Percentiles rank a stretch among this genome's conserved stretches.
These are phyloP conservation scores for Heliothis virescens DNA, from an alignment of 1,140 invertebrate species.

Conservation along the genomic window DNA sequence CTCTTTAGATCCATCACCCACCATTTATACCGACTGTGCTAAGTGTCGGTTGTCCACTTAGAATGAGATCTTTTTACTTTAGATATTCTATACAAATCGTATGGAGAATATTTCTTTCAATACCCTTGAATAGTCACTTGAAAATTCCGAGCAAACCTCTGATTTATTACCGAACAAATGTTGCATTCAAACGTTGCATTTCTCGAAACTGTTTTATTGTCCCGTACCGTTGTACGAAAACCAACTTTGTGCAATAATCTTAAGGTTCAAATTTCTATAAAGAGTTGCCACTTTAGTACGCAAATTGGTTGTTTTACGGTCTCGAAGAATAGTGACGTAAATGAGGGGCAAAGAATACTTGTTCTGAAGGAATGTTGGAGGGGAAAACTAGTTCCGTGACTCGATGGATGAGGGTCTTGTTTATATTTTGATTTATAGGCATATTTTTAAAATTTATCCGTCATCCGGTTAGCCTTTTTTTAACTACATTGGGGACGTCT, in stretches of 20 bases:
- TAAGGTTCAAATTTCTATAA: neutral
- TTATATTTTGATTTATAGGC: neutral
- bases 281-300: neutral
- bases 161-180: neutral
- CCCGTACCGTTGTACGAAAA: neutral
- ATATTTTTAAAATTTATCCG: too few relatives aligned
- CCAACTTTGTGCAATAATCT: neutral
- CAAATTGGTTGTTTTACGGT: conserved; percentile 24
- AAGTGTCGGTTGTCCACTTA: too few relatives aligned
- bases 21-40: too few relatives aligned
- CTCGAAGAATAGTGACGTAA: neutral
- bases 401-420: neutral
- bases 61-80: too few relatives aligned
- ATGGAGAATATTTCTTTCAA: too few relatives aligned
- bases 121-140: too few relatives aligned
- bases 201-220: neutral
- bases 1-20: too few relatives aligned
- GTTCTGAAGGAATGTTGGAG: neutral
- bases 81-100: too few relatives aligned
- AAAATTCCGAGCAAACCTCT: neutral
- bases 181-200: conserved; percentile 3
- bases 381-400: neutral
- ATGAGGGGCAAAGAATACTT: conserved; percentile 15
- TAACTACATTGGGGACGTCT: too few relatives aligned
- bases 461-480: too few relatives aligned